Percentiles rank a stretch among this genome's conserved stretches.
Evolutionary conservation across 2,888 invertebrate genomes (phyloP).

Genomic region (Zygothrica quintamaculata): DNA sequence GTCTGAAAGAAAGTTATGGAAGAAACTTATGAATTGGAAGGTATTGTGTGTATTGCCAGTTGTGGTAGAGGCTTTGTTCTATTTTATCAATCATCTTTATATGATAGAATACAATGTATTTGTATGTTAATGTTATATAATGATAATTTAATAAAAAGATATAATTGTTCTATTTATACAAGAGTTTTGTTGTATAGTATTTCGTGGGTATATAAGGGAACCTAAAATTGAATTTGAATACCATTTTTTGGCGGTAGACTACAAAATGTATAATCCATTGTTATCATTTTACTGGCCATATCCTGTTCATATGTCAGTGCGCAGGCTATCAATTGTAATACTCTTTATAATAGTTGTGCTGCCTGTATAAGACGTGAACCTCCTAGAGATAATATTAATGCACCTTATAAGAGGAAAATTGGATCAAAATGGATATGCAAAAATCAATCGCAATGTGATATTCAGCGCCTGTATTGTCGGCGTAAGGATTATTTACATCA

Average conservation of each 20-base stretch:
- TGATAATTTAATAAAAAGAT: too few species aligned
- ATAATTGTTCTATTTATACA: too few species aligned
- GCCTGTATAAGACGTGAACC: neutral
- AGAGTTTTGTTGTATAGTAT: too few species aligned
- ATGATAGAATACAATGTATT: neutral
- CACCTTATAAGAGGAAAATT: slow-evolving; percentile 15
- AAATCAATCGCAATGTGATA: slow-evolving; percentile 31
- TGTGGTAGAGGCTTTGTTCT: slow-evolving; percentile 13
- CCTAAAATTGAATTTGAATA: neutral
- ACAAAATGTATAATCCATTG: slow-evolving; percentile 32
- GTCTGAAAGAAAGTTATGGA: slow-evolving; percentile 6
- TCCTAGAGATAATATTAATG: slow-evolving; percentile 22
- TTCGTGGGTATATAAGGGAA: slow-evolving; percentile 35
- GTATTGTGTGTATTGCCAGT: slow-evolving; percentile 15
- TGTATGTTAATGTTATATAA: too few species aligned
- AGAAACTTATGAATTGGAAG: slow-evolving; percentile 1
- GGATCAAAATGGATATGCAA: slow-evolving; percentile 30
- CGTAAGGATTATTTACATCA: slow-evolving; percentile 29
- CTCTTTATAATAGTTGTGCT: slow-evolving; percentile 27
- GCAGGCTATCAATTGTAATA: slow-evolving; percentile 22
- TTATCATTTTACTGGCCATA: slow-evolving; percentile 29
- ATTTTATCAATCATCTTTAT: slow-evolving; percentile 5
- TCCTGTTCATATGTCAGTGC: slow-evolving; percentile 21
- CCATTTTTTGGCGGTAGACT: neutral
- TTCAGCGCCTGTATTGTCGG: slow-evolving; percentile 41